Evolutionary conservation across 2,113 vertebrate species (phyloP).

Genomic region (Mastomys coucha): DNA sequence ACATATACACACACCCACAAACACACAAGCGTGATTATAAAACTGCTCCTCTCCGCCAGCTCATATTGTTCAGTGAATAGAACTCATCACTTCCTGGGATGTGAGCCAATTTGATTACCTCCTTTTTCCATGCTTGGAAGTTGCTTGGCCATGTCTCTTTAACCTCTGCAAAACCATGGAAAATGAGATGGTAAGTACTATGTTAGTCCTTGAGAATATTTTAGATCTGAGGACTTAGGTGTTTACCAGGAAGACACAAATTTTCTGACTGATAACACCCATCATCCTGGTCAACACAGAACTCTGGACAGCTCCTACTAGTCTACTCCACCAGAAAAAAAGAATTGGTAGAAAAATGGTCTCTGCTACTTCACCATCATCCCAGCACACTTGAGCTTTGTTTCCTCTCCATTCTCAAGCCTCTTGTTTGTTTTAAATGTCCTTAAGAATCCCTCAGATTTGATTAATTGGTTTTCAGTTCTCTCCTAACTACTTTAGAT

Average conservation of each 20-base stretch:
- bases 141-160: neutral
- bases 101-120: constrained; percentile 26
- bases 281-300: neutral
- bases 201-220: neutral
- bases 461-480: neutral
- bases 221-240: neutral
- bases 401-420: too few relatives aligned
- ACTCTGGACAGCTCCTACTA: neutral
- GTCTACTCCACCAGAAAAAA: neutral
- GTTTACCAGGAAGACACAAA: neutral
- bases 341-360: neutral
- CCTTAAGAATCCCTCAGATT: neutral
- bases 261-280: neutral
- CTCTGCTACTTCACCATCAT: neutral
- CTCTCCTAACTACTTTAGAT: neutral
- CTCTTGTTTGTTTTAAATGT: neutral
- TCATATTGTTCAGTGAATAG: neutral
- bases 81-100: constrained; percentile 31
- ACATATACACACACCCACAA: neutral
- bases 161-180: constrained; percentile 36
- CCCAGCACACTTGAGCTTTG: accelerated
- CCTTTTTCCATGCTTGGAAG: constrained; percentile 49
- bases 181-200: neutral
- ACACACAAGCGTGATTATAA: neutral
- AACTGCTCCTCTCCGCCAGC: neutral